These are phyloP conservation scores for Mechanitis mazaeus DNA, from an alignment of 2,888 invertebrate species.

Conservation along the genomic window DNA sequence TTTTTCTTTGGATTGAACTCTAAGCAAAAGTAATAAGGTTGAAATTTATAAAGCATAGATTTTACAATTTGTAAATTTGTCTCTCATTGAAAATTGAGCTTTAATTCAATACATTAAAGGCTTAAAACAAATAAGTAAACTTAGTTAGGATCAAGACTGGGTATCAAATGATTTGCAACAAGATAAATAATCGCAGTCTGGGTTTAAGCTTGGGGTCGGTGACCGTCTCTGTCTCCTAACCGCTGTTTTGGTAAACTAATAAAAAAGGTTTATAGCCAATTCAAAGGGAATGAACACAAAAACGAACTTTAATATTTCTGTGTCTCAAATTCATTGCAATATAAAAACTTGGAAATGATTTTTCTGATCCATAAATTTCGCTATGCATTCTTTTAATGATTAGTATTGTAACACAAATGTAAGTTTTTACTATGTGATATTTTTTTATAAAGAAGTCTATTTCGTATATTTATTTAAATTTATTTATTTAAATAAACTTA, in stretches of 20 bases:
- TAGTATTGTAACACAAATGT: too few relatives aligned
- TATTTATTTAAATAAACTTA: too few relatives aligned
- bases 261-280: conserved; percentile 25
- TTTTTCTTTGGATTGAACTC: conserved; percentile 7
- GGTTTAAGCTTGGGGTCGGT: conserved; percentile 20
- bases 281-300: conserved; percentile 20
- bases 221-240: conserved; percentile 19
- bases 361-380: too few relatives aligned
- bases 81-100: conserved; percentile 14
- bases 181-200: conserved; percentile 26
- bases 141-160: conserved; percentile 13
- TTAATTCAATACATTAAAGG: conserved; percentile 11
- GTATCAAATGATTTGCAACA: conserved; percentile 25
- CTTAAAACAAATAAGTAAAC: conserved; percentile 11
- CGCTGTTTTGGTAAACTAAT: conserved; percentile 25
- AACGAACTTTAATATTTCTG: conserved; percentile 22
- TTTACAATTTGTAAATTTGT: neutral
- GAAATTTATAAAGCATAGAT: neutral
- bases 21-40: neutral
- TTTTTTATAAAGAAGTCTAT: too few relatives aligned
- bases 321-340: conserved; percentile 5
- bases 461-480: too few relatives aligned
- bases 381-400: too few relatives aligned
- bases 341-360: too few relatives aligned
- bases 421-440: too few relatives aligned